A percentile compares a stretch with the other conserved stretches of the same genome.
These are phyloP conservation scores for Limonius californicus DNA, from an alignment of 1,140 invertebrate species.

Conservation along the genomic window DNA sequence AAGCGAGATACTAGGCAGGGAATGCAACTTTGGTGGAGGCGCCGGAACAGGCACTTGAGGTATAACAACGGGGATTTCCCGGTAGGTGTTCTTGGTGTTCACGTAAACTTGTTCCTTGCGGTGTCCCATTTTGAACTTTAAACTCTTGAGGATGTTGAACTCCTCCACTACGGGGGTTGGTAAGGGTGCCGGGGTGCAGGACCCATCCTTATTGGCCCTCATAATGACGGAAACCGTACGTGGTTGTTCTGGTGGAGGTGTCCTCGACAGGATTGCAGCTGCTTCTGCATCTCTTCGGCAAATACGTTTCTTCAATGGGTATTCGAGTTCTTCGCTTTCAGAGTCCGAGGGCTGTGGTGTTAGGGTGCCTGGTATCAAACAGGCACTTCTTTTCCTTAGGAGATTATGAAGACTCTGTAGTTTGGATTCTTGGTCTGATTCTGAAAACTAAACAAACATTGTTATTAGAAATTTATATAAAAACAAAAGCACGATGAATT, in stretches of 20 bases:
- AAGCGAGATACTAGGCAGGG: constrained; percentile 23
- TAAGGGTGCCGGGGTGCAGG: constrained; percentile 56
- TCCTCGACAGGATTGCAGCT: constrained; percentile 45
- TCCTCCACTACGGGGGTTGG: constrained; percentile 41
- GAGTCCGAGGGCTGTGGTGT: constrained; percentile 59
- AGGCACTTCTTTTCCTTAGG: constrained; percentile 45
- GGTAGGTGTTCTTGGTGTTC: constrained; percentile 49
- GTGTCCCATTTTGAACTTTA: constrained; percentile 76
- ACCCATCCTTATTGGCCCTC: constrained; percentile 71
- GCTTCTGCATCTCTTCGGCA: constrained; percentile 51
- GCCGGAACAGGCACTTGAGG: constrained; percentile 14
- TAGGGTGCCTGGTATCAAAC: constrained; percentile 42
- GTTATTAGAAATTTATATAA: too few relatives aligned
- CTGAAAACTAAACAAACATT: not conserved
- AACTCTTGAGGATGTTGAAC: constrained; percentile 64
- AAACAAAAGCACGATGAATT: too few relatives aligned
- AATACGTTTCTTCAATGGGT: constrained; percentile 47
- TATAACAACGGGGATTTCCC: constrained; percentile 16
- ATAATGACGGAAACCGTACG: constrained; percentile 70
- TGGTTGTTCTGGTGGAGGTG: constrained; percentile 44
- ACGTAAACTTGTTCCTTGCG: constrained; percentile 59
- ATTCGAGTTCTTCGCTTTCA: constrained; percentile 48
- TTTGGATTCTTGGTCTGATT: not conserved
- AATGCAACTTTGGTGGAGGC: not conserved
- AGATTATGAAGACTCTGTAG: not conserved